Percentiles rank a stretch among this genome's conserved stretches.
phyloP scores from a whole-genome alignment of 2,797 vertebrate genomes.

The Pangasius sanitwongsei region DNA sequence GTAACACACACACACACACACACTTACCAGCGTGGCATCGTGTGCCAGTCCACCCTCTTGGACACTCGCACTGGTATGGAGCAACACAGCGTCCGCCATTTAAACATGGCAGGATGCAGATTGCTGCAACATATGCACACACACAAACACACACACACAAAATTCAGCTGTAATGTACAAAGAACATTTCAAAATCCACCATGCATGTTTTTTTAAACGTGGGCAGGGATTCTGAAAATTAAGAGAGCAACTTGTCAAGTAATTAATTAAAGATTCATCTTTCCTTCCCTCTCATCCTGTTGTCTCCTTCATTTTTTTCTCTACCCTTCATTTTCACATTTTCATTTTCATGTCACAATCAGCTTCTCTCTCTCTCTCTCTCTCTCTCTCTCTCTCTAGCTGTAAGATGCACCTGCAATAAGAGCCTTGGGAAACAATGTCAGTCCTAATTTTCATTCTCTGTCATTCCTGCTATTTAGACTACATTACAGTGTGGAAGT shows the following conservation, averaged over 20 bases:
- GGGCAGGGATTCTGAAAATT: background rate
- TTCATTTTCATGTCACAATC: background rate
- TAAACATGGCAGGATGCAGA: constrained; percentile 95
- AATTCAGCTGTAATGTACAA: background rate
- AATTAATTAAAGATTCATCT: background rate
- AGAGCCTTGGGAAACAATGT: background rate
- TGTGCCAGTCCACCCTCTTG: constrained; percentile 87
- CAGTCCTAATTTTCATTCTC: background rate
- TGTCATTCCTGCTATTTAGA: background rate
- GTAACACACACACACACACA: background rate
- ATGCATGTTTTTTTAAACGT: background rate
- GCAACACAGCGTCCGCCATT: constrained; percentile 92
- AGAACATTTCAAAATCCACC: background rate
- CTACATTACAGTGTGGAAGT: background rate
- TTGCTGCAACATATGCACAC: constrained; percentile 75
- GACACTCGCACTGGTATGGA: constrained; percentile 92
- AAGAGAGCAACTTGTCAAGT: background rate
- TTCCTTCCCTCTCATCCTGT: background rate
- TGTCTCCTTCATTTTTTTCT: background rate
- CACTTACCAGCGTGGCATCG: constrained; percentile 91
- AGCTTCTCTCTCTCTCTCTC: background rate
- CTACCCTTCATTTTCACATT: background rate
- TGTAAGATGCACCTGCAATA: background rate
- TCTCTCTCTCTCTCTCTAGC: background rate
- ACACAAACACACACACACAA: background rate